Evolutionary conservation across 2,113 vertebrate species (phyloP).

Genomic region (Dendropsophus ebraccatus): DNA sequence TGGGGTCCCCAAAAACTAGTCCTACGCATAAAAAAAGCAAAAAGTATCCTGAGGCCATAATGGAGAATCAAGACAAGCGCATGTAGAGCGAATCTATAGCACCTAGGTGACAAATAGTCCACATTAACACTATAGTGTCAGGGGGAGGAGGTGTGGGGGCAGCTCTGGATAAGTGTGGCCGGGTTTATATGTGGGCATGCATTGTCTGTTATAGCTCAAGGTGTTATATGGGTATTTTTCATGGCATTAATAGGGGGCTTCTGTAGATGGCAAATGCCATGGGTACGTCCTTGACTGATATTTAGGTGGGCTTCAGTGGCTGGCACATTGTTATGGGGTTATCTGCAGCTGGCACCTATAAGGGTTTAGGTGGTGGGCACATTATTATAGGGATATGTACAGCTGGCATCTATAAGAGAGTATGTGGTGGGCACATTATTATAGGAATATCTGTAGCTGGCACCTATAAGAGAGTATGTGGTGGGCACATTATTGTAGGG

Average conservation of each 20-base stretch:
- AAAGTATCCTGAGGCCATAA: background rate
- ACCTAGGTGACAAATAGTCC: conserved; percentile 25
- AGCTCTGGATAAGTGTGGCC: too few relatives aligned
- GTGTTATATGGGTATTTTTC: background rate
- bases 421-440: too few relatives aligned
- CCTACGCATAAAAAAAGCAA: background rate
- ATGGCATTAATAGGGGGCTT: background rate
- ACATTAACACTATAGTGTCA: conserved; percentile 4
- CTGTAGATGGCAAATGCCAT: background rate
- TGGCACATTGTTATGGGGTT: too few relatives aligned
- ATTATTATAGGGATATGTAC: too few relatives aligned
- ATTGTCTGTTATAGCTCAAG: background rate
- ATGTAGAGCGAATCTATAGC: background rate
- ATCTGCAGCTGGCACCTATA: too few relatives aligned
- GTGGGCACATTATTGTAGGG: too few relatives aligned
- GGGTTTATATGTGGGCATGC: background rate
- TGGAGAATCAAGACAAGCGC: background rate
- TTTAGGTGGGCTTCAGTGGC: too few relatives aligned
- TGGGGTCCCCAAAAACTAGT: background rate
- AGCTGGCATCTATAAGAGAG: too few relatives aligned
- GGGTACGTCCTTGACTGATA: too few relatives aligned
- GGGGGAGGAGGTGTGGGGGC: background rate
- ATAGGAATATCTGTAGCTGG: too few relatives aligned
- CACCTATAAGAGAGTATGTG: too few relatives aligned
- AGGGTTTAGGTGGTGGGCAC: too few relatives aligned